Conservation (phyloP, 1,140 invertebrate species). For the Melanaphis sacchari region DNA sequence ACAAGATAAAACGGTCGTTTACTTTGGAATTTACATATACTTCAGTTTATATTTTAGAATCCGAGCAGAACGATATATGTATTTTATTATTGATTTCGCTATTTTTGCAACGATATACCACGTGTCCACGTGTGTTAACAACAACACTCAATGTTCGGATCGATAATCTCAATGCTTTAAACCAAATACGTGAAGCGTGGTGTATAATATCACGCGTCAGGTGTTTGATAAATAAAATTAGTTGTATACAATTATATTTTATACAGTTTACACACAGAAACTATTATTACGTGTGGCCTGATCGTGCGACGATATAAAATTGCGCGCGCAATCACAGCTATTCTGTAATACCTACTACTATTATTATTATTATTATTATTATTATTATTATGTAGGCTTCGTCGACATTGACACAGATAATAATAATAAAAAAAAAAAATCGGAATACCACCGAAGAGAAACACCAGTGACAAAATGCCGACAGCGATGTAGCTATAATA, state of each 20-base stretch:
- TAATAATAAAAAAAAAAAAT: background rate
- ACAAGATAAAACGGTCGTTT: too few relatives aligned
- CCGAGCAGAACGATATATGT: too few relatives aligned
- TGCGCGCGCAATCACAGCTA: too few relatives aligned
- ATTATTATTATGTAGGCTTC: conserved; percentile 22
- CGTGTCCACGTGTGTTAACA: too few relatives aligned
- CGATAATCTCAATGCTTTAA: background rate
- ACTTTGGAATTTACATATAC: background rate
- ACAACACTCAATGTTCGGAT: too few relatives aligned
- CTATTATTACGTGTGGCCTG: too few relatives aligned
- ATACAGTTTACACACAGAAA: too few relatives aligned
- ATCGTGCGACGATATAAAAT: background rate
- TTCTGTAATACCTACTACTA: background rate
- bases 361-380: background rate
- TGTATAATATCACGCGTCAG: too few relatives aligned
- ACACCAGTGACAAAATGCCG: conserved; percentile 13
- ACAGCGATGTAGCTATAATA: conserved; percentile 26
- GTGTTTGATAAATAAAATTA: too few relatives aligned
- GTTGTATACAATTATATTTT: too few relatives aligned
- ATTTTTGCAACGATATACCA: background rate
- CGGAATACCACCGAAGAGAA: conserved; percentile 10
- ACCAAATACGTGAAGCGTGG: too few relatives aligned
- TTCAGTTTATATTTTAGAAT: background rate
- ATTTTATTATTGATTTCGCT: background rate
- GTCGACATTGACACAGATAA: conserved; percentile 34